Evolutionary conservation across 2,113 vertebrate species (phyloP).

Genomic region (Melanocharis versteri): DNA sequence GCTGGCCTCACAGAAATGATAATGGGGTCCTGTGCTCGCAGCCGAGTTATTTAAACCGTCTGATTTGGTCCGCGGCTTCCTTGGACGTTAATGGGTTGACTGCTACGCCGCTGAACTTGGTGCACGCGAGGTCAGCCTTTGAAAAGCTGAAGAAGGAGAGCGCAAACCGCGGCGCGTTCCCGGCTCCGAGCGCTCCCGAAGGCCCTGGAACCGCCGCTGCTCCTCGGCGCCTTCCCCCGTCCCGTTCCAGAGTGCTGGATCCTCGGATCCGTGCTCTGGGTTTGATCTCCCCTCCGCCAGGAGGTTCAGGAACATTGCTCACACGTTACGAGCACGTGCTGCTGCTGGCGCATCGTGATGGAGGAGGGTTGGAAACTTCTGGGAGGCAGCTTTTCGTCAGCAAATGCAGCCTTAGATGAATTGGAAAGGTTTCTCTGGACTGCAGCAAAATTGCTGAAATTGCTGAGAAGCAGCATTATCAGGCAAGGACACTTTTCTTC

Average conservation of each 20-base stretch:
- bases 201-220: not conserved
- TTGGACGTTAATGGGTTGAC: not conserved
- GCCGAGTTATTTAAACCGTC: conserved; percentile 28
- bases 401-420: not conserved
- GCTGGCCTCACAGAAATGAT: conserved; percentile 6
- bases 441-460: not conserved
- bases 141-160: conserved; percentile 9
- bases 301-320: not conserved
- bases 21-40: conserved; percentile 19
- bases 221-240: not conserved
- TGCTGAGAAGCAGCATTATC: not conserved
- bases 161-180: not conserved
- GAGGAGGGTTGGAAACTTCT: not conserved
- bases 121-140: conserved; percentile 25
- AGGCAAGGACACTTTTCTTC: not conserved
- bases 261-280: not conserved
- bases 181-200: not conserved
- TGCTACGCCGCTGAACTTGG: not conserved
- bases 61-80: conserved; percentile 1
- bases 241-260: not conserved
- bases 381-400: conserved; percentile 2
- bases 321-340: not conserved
- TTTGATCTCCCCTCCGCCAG: not conserved
- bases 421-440: not conserved
- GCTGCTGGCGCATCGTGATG: not conserved